Evolutionary conservation across 1,140 invertebrate genomes (phyloP), one percentile per base, ranked within the genome.

Genomic region (Leptonema lineaticorne): DNA sequence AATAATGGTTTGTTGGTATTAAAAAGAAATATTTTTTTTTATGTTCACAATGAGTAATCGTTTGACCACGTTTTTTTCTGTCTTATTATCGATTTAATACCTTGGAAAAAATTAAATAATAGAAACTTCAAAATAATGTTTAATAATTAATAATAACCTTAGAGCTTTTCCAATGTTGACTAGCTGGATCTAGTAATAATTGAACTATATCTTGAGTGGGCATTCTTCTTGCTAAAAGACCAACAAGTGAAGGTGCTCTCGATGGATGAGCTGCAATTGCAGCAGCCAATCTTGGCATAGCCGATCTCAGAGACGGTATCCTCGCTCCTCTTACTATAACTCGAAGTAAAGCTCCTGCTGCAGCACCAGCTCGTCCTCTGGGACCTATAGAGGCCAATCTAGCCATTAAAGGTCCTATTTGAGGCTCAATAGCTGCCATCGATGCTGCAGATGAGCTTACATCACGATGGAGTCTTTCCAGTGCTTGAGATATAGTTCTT

Each of bases 131-230:
- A n/a, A n/a, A n/a, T n/a, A n/a, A n/a, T n/a, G n/a, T n/a, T n/a
- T n/a, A n/a, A n/a, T n/a, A n/a, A n/a, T n/a, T n/a, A n/a, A n/a
- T n/a, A n/a, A 22, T 45, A 26, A 86, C 85, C 78, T 85, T 87
- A 1, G 86, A 83, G 70, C 88, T 90, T 73, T 86, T 87, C 56
- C 84, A 84, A 69, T 86, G 83, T 29, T 89, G 77, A 74, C 87
- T 87, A n/a, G 88, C 84, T 14, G 85, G 82, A 6, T 87, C 83
- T 29, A 87, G 77, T 24, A 91, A 74, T 69, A 86, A 83, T 69
- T 86, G 81, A 9, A 91, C 76, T 29, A 91, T 84, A 24, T 84
- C 78, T 64, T 85, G 83, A 3, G 90, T 85, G 28, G 84, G 82
- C 26, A 87, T 14, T 0, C 68, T 16, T 2, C 68, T 33, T 0